Evolutionary conservation across 2,797 vertebrate genomes (phyloP), one percentile per base, ranked within the genome.

Genomic region (Centropyge bicolor): DNA sequence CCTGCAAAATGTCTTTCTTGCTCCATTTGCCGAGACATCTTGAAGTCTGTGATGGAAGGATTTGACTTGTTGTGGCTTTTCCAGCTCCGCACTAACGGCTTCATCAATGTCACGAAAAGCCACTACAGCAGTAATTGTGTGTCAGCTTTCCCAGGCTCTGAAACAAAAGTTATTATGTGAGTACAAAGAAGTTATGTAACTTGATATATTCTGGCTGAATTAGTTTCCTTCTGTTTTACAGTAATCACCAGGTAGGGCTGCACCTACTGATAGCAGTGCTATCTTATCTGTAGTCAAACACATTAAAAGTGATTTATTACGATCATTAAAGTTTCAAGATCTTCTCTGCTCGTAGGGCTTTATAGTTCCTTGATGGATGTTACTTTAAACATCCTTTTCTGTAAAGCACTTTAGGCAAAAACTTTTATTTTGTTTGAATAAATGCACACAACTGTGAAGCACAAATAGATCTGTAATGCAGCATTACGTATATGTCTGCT

Each of bases 131-230:
- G 81, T 84, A 89, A 88, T 92, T 92, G 82, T 83, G 70, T 89
- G 83, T 91, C 82, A 88, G 67, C 55, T 74, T 84, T 85, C 36
- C 36, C 54, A 43, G 76, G 70, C 57, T 60, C 63, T 82, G 71
- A 86, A 86, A 85, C 69, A 76, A 82, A 91, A 84, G 71, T 85
- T 85, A 89, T 89, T 86, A 80, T 52, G 72, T 46, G 63, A 84
- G 43, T 41, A 59, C 65, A 73, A 60, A 84, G 52, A 82, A 70
- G 61, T 71, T 78, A 43, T 38, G 38, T 63, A 51, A 74, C 64
- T 10, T 54, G 49, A 77, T 84, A 38, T 35, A 45, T 31, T 64
- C 38, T 62, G 40, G 63, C 52, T 78, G 57, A 81, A 86, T 91
- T 63, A 71, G 60, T 67, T 88, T 74, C 46, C 24, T 61, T 24